Evolutionary conservation across 2,113 vertebrate species (phyloP).

Genomic region (Pelvicachromis taeniatus): DNA sequence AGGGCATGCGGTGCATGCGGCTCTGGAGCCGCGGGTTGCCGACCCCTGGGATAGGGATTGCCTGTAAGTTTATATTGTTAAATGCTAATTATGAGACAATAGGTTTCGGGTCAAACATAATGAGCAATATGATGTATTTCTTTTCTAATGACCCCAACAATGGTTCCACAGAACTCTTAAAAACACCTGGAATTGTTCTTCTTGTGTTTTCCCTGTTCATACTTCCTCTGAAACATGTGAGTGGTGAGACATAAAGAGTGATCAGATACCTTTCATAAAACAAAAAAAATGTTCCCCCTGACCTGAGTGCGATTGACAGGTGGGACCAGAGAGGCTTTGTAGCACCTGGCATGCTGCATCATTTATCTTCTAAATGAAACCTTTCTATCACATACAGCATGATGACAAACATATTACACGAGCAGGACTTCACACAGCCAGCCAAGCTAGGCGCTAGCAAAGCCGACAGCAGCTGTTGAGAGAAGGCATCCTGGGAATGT

Average conservation of each 20-base stretch:
- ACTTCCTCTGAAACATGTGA: background rate
- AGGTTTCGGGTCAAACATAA: background rate
- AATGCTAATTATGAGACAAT: background rate
- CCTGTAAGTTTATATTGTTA: background rate
- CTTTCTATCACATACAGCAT: background rate
- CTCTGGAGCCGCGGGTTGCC: no score
- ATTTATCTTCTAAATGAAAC: constrained; percentile 44
- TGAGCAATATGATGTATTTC: background rate
- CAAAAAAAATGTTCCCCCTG: background rate
- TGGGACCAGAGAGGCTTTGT: background rate
- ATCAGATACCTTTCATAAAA: background rate
- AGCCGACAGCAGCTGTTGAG: constrained; percentile 51
- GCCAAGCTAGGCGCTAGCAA: background rate
- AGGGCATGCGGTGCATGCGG: no score
- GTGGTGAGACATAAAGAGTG: background rate
- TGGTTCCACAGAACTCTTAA: background rate
- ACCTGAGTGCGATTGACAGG: background rate
- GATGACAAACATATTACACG: constrained; percentile 1
- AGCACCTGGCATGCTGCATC: constrained; percentile 25
- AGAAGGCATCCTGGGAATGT: constrained; percentile 55
- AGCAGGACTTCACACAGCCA: background rate
- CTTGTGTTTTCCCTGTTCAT: background rate
- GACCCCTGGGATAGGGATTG: no score
- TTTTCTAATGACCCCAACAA: background rate
- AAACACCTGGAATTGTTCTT: background rate